A percentile compares a stretch with the other conserved stretches of the same genome.
Conservation (phyloP, 2,797 vertebrate genomes). For the Rhincodon typus region DNA sequence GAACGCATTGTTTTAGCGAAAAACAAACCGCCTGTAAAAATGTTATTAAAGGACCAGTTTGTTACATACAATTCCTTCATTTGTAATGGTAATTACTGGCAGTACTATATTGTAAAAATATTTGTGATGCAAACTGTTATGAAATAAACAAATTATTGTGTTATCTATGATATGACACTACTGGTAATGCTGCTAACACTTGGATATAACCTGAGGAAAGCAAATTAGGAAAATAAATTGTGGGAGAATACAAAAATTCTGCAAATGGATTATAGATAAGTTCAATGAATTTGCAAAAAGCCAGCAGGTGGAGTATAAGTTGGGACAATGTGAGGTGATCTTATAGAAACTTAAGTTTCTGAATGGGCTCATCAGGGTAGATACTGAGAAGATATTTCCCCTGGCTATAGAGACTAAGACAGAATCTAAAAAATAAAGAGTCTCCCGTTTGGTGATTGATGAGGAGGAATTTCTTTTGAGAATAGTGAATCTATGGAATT, state of each 20-base stretch:
- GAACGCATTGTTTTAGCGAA: constrained; percentile 97
- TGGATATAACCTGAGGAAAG: not conserved
- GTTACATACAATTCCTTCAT: not conserved
- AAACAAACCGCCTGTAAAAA: constrained; percentile 78
- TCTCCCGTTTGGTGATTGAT: not conserved
- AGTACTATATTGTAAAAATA: not conserved
- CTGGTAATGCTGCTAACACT: not conserved
- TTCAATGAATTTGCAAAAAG: not conserved
- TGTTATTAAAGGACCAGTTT: constrained; percentile 39
- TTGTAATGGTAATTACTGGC: not conserved
- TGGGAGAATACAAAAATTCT: not conserved
- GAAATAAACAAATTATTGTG: not conserved
- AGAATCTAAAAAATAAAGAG: not conserved
- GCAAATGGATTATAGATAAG: not conserved
- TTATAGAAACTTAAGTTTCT: not conserved
- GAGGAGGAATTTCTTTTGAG: not conserved
- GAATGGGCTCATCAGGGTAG: not conserved
- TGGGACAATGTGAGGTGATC: not conserved
- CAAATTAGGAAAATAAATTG: not conserved
- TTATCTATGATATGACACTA: too few relatives aligned
- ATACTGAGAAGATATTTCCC: not conserved
- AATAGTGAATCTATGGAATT: too few relatives aligned
- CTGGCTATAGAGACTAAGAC: too few relatives aligned
- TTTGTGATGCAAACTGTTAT: not conserved
- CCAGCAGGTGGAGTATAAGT: not conserved